Conservation (phyloP, 2,113 vertebrate species). For the Amazona guildingii region DNA sequence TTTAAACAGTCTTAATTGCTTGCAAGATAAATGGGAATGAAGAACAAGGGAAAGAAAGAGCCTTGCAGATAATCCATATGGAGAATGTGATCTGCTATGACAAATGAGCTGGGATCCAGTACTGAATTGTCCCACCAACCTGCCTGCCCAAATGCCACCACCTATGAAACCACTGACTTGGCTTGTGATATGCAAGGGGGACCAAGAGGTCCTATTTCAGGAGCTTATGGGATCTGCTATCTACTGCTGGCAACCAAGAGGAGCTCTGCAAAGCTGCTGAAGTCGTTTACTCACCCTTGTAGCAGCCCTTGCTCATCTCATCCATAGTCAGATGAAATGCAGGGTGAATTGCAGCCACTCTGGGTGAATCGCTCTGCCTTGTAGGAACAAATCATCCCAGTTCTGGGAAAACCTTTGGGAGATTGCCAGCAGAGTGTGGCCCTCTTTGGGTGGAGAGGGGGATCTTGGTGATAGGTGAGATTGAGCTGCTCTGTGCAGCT, state of each 20-base stretch:
- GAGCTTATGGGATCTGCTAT: background rate
- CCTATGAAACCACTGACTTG: background rate
- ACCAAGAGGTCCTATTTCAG: background rate
- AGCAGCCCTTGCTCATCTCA: background rate
- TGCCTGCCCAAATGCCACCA: background rate
- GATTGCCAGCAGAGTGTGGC: background rate
- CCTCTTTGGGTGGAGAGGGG: background rate
- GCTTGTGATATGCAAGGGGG: fast-evolving
- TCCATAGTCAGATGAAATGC: background rate
- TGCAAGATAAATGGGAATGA: background rate
- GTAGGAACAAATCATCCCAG: background rate
- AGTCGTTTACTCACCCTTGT: background rate
- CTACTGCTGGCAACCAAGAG: background rate
- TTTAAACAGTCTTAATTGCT: background rate
- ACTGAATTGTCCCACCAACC: background rate
- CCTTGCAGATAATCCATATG: background rate
- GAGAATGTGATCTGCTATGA: background rate
- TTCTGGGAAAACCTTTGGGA: background rate
- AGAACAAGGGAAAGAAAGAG: background rate
- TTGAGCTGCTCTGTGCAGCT: background rate
- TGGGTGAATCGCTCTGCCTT: background rate
- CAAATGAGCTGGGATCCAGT: background rate
- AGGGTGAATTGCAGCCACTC: background rate
- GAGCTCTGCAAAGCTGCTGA: background rate
- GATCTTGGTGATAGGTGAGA: background rate